Evolutionary conservation across 2,888 invertebrate species (phyloP).

Genomic region (Deilephila elpenor): DNA sequence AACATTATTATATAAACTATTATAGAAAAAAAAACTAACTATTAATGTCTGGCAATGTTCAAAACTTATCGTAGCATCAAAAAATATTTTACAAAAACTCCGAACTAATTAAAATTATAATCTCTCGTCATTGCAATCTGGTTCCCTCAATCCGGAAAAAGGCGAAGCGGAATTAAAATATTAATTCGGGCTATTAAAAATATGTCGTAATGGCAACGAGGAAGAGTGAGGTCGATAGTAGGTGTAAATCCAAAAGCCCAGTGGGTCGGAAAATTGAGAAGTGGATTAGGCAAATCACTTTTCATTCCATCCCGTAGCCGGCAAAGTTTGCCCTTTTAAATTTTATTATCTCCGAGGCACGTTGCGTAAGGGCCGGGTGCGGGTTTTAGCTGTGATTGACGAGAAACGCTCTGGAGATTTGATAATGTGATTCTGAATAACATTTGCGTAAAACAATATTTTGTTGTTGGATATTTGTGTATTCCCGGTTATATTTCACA

Average conservation of each 20-base stretch:
- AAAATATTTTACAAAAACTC: conserved; percentile 26
- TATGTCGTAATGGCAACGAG: conserved; percentile 39
- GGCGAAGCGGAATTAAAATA: neutral
- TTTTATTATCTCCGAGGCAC: conserved; percentile 77
- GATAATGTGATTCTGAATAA: neutral
- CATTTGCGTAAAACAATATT: neutral
- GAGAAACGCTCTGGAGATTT: neutral
- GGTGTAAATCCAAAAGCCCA: conserved; percentile 60
- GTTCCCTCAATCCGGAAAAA: conserved; percentile 1
- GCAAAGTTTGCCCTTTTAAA: conserved; percentile 82
- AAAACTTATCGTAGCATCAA: neutral
- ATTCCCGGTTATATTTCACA: too few species aligned
- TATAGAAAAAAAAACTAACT: too few species aligned
- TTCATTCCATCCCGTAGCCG: conserved; percentile 74
- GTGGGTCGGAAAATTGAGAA: conserved; percentile 81
- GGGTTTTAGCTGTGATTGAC: conserved; percentile 31
- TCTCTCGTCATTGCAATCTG: neutral
- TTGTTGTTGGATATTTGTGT: too few species aligned
- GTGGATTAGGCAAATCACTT: conserved; percentile 84
- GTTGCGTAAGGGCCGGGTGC: conserved; percentile 45
- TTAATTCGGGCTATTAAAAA: conserved; percentile 29
- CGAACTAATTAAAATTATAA: neutral
- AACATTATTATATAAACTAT: too few species aligned
- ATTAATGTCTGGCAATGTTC: too few species aligned
- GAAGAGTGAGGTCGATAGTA: conserved; percentile 58